These are phyloP conservation scores for Epiblema foenella DNA, from an alignment of 2,888 invertebrate species.

Conservation along the genomic window DNA sequence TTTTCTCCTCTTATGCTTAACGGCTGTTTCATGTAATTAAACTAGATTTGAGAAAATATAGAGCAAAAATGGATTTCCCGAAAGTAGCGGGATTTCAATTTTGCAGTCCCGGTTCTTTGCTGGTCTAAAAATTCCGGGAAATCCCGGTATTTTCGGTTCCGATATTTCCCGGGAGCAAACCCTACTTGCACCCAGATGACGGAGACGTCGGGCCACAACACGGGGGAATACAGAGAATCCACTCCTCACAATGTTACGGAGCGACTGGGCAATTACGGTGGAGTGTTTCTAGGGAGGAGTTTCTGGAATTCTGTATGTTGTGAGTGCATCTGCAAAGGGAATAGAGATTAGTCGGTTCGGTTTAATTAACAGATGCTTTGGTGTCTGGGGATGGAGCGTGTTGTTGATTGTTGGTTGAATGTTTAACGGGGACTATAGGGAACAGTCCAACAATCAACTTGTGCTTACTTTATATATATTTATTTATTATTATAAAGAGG, in stretches of 20 bases:
- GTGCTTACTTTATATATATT: too few relatives aligned
- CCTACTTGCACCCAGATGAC: slow-evolving; percentile 9
- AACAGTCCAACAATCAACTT: not conserved
- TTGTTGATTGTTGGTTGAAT: slow-evolving; percentile 2
- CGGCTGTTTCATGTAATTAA: too few relatives aligned
- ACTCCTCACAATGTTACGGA: slow-evolving; percentile 6
- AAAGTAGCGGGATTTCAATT: too few relatives aligned
- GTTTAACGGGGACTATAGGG: not conserved
- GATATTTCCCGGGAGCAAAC: too few relatives aligned
- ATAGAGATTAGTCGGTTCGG: slow-evolving; percentile 8
- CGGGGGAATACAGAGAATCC: slow-evolving; percentile 7
- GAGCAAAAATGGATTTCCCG: too few relatives aligned
- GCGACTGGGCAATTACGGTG: not conserved
- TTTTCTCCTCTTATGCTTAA: too few relatives aligned
- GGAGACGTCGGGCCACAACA: slow-evolving; percentile 2
- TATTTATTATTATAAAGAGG: too few relatives aligned
- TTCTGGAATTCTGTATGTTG: slow-evolving; percentile 16
- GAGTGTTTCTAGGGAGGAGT: slow-evolving; percentile 6
- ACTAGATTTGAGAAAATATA: too few relatives aligned
- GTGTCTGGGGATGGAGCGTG: not conserved
- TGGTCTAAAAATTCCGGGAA: too few relatives aligned
- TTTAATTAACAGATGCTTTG: slow-evolving; percentile 7
- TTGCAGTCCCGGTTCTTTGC: too few relatives aligned
- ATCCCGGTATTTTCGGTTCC: too few relatives aligned
- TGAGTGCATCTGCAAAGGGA: slow-evolving; percentile 16